Conservation (phyloP, 2,888 invertebrate genomes). For the Drosophila macrothrix region DNA sequence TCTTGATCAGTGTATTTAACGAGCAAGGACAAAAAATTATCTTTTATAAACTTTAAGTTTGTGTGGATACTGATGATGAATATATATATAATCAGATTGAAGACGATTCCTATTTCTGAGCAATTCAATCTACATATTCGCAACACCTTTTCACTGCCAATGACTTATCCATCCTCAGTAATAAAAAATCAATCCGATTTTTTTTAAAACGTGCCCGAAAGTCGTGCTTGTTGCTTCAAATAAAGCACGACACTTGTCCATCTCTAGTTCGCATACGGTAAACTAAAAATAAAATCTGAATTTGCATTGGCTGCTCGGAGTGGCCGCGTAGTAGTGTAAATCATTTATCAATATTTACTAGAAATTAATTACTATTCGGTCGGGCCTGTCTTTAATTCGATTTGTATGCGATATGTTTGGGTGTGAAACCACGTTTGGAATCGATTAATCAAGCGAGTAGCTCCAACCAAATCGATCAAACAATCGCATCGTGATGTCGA, state of each 20-base stretch:
- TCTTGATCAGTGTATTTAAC: background rate
- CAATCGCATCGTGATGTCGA: constrained; percentile 58
- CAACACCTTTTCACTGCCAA: fast-evolving
- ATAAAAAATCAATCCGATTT: background rate
- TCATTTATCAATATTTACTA: constrained; percentile 74
- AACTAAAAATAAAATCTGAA: constrained; percentile 29
- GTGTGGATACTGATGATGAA: background rate
- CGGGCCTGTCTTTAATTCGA: constrained; percentile 72
- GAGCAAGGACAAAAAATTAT: background rate
- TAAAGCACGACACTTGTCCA: background rate
- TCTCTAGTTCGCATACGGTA: constrained; percentile 3
- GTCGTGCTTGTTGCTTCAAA: background rate
- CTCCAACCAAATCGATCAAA: constrained; percentile 64
- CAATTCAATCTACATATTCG: too few relatives aligned
- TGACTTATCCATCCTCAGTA: background rate
- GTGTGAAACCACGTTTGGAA: constrained; percentile 72
- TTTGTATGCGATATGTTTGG: constrained; percentile 72
- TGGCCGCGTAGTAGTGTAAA: constrained; percentile 34
- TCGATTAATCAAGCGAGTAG: constrained; percentile 69
- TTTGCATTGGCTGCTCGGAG: constrained; percentile 57
- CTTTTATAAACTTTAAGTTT: background rate
- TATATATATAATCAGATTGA: background rate
- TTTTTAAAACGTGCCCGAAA: background rate
- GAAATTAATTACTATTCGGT: constrained; percentile 69
- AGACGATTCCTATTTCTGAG: background rate